Base-by-base conservation (phyloP, 35 echinoderm and acorn worm species). In the Patiria miniata region DNA sequence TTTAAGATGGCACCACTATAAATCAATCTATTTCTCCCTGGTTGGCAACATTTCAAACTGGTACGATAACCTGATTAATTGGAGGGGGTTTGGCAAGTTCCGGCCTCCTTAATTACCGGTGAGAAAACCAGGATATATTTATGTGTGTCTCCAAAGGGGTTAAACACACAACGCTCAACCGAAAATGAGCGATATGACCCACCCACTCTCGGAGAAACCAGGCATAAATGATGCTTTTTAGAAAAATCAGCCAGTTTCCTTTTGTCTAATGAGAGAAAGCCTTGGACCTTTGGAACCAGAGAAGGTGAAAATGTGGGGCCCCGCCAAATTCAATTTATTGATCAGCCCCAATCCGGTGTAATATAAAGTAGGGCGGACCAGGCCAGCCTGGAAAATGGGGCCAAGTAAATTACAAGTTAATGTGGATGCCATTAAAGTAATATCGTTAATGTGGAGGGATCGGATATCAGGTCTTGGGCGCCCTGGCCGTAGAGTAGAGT, bases 371-470 rank as follows among this genome's bases (percentile, higher is more conserved):
- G 65, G 65, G 65, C 26, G 65, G 26, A 23, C 21, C 14, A 12
- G 42, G 42, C 4, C 4, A 47, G 10, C 65, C 26, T 23, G 21
- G 23, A 73, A 73, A 73, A 73, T 73, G 65, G 29, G 65, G 65
- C 65, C 65, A 73, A 73, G 65, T 73, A 73, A 73, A 73, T 73
- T 73, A 73, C 65, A 73, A 73, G 21, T 73, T 73, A 73, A 73
- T 73, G 65, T 30, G 34, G 65, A 73, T 73, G 65, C 65, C 65
- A 73, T 73, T 73, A 73, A 34, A 34, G 65, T 36, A 73, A 73
- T 73, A 34, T 73, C 19, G 65, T 73, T 73, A 73, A 73, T 73
- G 65, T 73, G 15, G 34, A 73, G 34, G 65, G 21, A 73, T 73
- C 65, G 14, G 26, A 30, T 73, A 73, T 30, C 65, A 34, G 65